Percentiles rank a stretch among this genome's conserved stretches.
Conservation (phyloP, 2,888 invertebrate species). For the Merodon equestris region DNA sequence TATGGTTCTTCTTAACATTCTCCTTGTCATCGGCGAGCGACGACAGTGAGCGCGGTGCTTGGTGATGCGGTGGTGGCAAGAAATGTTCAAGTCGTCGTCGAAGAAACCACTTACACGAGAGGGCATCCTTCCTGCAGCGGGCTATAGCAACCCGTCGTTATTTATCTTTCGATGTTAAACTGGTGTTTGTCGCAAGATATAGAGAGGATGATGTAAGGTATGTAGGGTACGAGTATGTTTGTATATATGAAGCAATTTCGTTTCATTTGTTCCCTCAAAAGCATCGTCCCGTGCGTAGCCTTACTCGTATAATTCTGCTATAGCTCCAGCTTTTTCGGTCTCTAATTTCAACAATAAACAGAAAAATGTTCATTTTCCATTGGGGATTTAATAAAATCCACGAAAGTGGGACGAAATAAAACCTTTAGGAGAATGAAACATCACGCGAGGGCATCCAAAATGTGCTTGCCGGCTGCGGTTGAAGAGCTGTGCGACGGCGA, state of each 20-base stretch:
- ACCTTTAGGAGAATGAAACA: conserved; percentile 35
- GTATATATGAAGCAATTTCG: too few species aligned
- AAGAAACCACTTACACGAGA: conserved; percentile 33
- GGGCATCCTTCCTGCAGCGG: conserved; percentile 17
- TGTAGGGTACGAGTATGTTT: too few species aligned
- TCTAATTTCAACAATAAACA: conserved; percentile 63
- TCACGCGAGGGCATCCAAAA: conserved; percentile 21
- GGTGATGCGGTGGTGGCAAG: conserved; percentile 5
- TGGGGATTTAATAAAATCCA: conserved; percentile 59
- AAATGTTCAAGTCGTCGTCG: conserved; percentile 26
- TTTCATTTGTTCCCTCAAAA: conserved; percentile 5
- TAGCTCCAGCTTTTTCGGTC: conserved; percentile 12
- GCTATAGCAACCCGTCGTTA: conserved; percentile 43
- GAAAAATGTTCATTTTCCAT: conserved; percentile 50
- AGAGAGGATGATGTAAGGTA: conserved; percentile 33
- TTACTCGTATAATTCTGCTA: too few species aligned
- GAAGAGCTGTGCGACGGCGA: not conserved
- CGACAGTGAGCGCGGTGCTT: not conserved
- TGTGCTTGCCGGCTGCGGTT: conserved; percentile 13
- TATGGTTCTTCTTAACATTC: conserved; percentile 46
- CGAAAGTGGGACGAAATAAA: conserved; percentile 41
- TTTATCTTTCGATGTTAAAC: conserved; percentile 52
- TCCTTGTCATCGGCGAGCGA: conserved; percentile 43
- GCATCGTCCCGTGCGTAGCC: too few species aligned
- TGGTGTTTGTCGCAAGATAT: conserved; percentile 52